phyloP scores from a whole-genome alignment of 2,113 vertebrate genomes.

The Ophiodon elongatus region DNA sequence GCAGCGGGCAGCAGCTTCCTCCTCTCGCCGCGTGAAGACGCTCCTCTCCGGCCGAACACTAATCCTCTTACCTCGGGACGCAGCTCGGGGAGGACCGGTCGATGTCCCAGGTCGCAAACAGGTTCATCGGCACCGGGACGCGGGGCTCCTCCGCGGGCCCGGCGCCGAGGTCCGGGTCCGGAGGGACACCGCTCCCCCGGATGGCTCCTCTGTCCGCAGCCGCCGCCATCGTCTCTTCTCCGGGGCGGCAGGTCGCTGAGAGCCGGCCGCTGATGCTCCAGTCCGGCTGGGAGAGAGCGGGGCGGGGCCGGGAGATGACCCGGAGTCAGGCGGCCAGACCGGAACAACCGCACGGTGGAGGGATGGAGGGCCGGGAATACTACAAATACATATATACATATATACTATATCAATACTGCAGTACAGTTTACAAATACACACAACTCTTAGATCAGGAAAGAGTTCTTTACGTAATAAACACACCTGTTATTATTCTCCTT shows the following conservation, averaged over 20 bases:
- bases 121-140: slow-evolving; percentile 81
- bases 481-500: too few relatives aligned
- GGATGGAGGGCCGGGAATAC: too few relatives aligned
- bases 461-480: too few relatives aligned
- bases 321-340: background rate
- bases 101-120: slow-evolving; percentile 83
- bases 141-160: slow-evolving; percentile 16
- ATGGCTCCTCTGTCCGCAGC: slow-evolving; percentile 74
- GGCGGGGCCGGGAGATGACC: slow-evolving; percentile 6
- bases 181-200: slow-evolving; percentile 61
- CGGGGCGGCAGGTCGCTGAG: background rate
- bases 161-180: slow-evolving; percentile 12
- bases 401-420: too few relatives aligned
- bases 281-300: background rate
- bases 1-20: background rate
- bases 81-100: slow-evolving; percentile 84
- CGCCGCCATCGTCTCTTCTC: slow-evolving; percentile 72
- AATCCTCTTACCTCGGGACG: slow-evolving; percentile 77
- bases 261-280: background rate
- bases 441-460: too few relatives aligned
- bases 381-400: too few relatives aligned
- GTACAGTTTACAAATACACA: too few relatives aligned
- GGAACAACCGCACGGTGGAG: too few relatives aligned
- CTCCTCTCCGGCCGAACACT: background rate
- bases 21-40: background rate